Evolutionary conservation across 2,888 invertebrate species (phyloP).

Genomic region (Callosobruchus maculatus): DNA sequence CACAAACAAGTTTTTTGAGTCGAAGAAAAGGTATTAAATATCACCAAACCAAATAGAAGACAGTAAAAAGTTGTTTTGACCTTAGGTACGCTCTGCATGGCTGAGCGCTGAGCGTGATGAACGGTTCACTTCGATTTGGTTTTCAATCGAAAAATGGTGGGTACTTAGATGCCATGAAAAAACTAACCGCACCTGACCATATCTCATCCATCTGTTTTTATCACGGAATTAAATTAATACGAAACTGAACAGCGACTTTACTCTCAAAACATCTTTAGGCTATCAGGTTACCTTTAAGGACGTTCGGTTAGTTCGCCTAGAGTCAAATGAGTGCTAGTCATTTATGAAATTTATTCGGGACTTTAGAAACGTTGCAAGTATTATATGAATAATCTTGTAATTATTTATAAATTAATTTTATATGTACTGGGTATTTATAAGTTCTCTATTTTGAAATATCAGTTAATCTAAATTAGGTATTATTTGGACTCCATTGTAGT

Average conservation of each 20-base stretch:
- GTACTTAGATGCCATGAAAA: neutral
- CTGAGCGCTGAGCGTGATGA: neutral
- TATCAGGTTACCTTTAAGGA: no score
- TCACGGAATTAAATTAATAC: neutral
- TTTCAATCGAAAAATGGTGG: neutral
- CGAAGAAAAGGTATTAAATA: neutral
- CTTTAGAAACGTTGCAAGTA: no score
- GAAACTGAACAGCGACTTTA: neutral
- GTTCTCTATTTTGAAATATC: no score
- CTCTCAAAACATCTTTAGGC: neutral
- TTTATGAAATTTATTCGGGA: no score
- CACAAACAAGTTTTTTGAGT: neutral
- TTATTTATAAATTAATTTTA: no score
- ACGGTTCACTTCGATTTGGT: neutral
- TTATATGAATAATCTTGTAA: no score
- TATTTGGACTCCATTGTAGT: no score
- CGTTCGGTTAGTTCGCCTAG: no score
- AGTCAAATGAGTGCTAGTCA: no score
- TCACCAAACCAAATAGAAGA: neutral
- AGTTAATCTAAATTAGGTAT: no score
- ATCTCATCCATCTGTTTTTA: neutral
- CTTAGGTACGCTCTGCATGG: neutral
- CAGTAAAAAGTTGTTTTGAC: neutral
- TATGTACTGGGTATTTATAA: no score
- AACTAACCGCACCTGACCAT: neutral